Conservation (phyloP, 2,888 invertebrate genomes). For the Aphidoletes aphidimyza region DNA sequence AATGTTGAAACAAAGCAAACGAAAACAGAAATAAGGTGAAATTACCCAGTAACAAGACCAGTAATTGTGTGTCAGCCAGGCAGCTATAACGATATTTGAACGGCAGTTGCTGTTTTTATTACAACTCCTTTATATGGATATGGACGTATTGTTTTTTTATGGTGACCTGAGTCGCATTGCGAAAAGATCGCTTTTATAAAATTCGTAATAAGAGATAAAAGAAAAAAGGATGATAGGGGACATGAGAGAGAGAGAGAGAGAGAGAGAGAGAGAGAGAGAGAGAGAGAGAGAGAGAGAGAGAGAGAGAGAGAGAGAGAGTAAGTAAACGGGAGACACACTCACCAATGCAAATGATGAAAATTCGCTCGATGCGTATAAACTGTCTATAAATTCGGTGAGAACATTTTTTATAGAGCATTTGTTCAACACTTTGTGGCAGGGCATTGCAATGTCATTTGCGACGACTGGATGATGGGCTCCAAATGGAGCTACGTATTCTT, state of each 20-base stretch:
- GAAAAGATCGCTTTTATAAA: background rate
- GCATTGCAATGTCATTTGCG: too few species aligned
- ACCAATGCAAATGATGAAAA: background rate
- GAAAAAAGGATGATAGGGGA: too few species aligned
- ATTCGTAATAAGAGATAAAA: background rate
- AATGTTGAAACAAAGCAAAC: background rate
- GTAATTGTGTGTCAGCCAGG: background rate
- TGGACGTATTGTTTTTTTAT: slow-evolving; percentile 16
- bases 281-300: too few species aligned
- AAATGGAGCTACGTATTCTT: too few species aligned
- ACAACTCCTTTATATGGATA: slow-evolving; percentile 41
- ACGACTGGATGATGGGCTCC: too few species aligned
- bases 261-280: too few species aligned
- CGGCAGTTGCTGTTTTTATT: background rate
- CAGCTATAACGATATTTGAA: background rate
- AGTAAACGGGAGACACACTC: too few species aligned
- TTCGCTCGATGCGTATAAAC: background rate
- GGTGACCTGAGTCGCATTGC: background rate
- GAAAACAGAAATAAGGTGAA: background rate
- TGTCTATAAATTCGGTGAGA: background rate
- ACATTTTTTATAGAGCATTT: background rate
- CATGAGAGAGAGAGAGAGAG: too few species aligned
- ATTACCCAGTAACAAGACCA: background rate
- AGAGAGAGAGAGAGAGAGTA: too few species aligned
- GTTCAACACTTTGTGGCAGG: too few species aligned